Evolutionary conservation across 2,113 vertebrate genomes (phyloP).

Genomic region (Chlorodrepanis virens): DNA sequence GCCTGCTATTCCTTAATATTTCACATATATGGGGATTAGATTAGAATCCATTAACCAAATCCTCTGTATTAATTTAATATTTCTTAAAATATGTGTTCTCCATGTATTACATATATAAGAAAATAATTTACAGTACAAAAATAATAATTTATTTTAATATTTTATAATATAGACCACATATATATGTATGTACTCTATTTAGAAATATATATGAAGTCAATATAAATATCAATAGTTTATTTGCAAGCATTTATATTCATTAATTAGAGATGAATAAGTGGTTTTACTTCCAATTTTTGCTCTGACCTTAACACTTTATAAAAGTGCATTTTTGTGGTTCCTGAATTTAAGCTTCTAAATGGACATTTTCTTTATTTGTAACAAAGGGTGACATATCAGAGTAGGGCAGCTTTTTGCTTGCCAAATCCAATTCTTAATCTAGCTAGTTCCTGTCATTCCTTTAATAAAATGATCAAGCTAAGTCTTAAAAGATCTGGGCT

Average conservation of each 20-base stretch:
- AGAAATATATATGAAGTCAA: neutral
- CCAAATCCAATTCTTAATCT: neutral
- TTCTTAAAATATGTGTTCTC: conserved; percentile 7
- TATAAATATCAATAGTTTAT: neutral
- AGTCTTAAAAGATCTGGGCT: neutral
- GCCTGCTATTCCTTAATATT: conserved; percentile 63
- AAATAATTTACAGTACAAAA: neutral
- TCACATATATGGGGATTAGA: conserved; percentile 60
- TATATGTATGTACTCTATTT: neutral
- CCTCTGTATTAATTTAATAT: conserved; percentile 47
- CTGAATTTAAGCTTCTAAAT: neutral
- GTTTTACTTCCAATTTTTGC: neutral
- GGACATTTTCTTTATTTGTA: neutral
- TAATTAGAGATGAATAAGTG: neutral
- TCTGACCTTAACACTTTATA: neutral
- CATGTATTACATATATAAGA: neutral
- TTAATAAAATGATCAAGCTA: neutral
- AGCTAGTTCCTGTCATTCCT: neutral
- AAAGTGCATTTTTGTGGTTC: neutral
- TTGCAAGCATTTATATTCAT: neutral
- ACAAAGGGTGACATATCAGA: neutral
- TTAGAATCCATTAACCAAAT: conserved; percentile 63
- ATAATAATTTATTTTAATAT: neutral
- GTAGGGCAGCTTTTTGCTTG: neutral
- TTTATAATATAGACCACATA: neutral